Percentiles rank a stretch among this genome's conserved stretches.
These are phyloP conservation scores for Tragelaphus buxtoni DNA, from an alignment of 2,113 vertebrate genomes.

Conservation along the genomic window DNA sequence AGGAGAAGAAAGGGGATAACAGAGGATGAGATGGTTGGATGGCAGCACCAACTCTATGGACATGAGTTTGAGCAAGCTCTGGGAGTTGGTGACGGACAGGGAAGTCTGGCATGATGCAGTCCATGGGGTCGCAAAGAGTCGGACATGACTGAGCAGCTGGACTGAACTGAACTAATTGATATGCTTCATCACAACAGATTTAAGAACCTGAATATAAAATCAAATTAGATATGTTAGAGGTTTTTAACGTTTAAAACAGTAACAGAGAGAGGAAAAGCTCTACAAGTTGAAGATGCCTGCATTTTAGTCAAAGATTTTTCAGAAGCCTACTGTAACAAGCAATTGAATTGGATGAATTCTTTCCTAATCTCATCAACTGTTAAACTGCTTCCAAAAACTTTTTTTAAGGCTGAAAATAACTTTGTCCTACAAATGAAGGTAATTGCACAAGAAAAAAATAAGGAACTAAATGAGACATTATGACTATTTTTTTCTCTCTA, in stretches of 20 bases:
- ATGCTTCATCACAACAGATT: neutral
- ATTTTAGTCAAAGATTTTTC: neutral
- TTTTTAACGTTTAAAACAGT: neutral
- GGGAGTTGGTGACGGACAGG: neutral
- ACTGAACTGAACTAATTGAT: neutral
- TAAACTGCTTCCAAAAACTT: slow-evolving; percentile 9
- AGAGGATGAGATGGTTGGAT: neutral
- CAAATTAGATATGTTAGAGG: neutral
- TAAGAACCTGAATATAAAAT: neutral
- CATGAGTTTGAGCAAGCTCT: neutral
- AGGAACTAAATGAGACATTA: slow-evolving; percentile 30
- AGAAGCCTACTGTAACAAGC: neutral
- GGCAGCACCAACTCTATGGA: neutral
- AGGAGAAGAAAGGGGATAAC: neutral
- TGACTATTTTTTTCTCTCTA: neutral
- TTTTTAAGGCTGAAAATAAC: slow-evolving; percentile 39
- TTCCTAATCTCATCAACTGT: slow-evolving; percentile 13
- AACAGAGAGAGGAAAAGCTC: neutral
- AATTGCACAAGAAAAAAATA: slow-evolving; percentile 59
- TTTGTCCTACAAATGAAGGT: slow-evolving; percentile 37
- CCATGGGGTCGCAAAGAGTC: neutral
- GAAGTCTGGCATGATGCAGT: neutral
- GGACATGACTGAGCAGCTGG: neutral
- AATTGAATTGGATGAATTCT: neutral
- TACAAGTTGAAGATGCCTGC: neutral